Conservation (phyloP, 2,888 invertebrate species). For the Hanleya hanleyi region DNA sequence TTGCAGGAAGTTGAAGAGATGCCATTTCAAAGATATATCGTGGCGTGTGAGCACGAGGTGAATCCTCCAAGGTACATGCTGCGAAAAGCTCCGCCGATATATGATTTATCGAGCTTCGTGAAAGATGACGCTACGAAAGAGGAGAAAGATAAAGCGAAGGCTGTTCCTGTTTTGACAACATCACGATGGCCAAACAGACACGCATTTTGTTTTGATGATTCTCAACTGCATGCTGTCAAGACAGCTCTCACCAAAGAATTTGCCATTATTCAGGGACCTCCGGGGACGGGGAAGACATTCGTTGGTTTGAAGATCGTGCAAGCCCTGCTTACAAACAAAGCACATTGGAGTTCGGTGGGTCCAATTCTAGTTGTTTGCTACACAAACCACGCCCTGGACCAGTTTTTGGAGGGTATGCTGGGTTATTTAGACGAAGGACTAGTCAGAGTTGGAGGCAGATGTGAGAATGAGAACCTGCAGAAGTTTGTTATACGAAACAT, state of each 20-base stretch:
- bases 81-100: background rate
- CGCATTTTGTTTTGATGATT: slow-evolving; percentile 55
- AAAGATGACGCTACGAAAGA: background rate
- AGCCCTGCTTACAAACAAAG: slow-evolving; percentile 78
- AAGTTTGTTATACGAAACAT: slow-evolving; percentile 37
- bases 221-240: slow-evolving; percentile 63
- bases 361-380: slow-evolving; percentile 72
- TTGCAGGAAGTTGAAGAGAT: slow-evolving; percentile 76
- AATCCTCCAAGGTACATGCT: slow-evolving; percentile 47
- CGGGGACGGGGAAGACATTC: slow-evolving; percentile 91
- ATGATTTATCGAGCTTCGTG: background rate
- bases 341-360: slow-evolving; percentile 66
- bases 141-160: background rate
- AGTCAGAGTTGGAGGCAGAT: slow-evolving; percentile 63
- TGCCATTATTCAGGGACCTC: slow-evolving; percentile 78
- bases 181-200: slow-evolving; percentile 58
- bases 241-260: slow-evolving; percentile 66
- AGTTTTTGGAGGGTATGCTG: slow-evolving; percentile 71
- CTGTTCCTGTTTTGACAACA: slow-evolving; percentile 17
- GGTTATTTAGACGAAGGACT: slow-evolving; percentile 53
- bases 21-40: slow-evolving; percentile 49
- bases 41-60: slow-evolving; percentile 42
- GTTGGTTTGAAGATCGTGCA: slow-evolving; percentile 83
- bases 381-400: slow-evolving; percentile 73
- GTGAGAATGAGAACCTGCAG: slow-evolving; percentile 51